Base-by-base conservation (phyloP, 2,797 vertebrate genomes). In the Dromococcyx pavoninus region DNA sequence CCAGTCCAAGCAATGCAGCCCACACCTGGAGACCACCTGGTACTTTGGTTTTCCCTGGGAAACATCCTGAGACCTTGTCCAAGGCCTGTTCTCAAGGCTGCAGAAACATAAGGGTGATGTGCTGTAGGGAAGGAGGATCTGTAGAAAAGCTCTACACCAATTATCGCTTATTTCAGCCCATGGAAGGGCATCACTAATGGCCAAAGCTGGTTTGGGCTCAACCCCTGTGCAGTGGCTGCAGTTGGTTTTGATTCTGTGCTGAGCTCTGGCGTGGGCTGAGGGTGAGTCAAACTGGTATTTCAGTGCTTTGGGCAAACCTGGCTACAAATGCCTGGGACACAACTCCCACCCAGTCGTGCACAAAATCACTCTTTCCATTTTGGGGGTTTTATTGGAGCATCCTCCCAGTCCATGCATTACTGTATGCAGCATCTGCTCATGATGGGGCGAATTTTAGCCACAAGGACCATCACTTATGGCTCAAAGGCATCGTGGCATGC, bases 381-480 rank as follows among this genome's bases (percentile, higher is more conserved):
- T 81, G 0, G 0, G 69, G 51, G 9, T 10, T 44, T 73, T 9
- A 5, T 4, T 1, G 0, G 46, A 46, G 51, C 39, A 69, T 19
- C 4, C 61, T 61, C 27, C 4, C 1, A 2, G 2, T 3, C 33
- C 10, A 0, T 4, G 41, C 48, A 8, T 7, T 6, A 13, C 0
- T 5, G 19, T 30, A 17, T 4, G 41, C 58, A 66, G 28, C 41
- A 11, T 24, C 71, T 58, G 23, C 37, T 69, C 46, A 11, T 5
- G 2, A 7, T 23, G 57, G n/a, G 46, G n/a, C 61, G 54, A 0
- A 27, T 41, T 0, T 5, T 5, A 14, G 54, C 67, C 54, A 33
- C 3, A 8, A 11, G 73, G 32, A 33, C 8, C 43, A 12, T 7
- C 70, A 5, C 2, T 3, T 0, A 11, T 1, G 28, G 22, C 39